Evolutionary conservation across 2,888 invertebrate genomes (phyloP).

Genomic region (Euzetes globulus): DNA sequence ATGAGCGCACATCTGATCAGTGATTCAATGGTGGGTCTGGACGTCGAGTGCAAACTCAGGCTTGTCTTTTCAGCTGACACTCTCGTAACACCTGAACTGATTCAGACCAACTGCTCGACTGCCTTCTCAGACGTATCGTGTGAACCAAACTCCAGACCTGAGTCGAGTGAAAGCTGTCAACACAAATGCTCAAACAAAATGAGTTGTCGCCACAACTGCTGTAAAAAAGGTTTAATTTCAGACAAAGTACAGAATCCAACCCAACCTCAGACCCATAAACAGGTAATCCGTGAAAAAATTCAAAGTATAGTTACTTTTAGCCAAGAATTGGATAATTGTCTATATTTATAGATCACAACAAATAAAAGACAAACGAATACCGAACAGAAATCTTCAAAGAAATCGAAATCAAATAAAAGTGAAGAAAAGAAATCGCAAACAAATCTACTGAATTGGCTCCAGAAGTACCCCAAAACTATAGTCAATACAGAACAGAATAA

Average conservation of each 20-base stretch:
- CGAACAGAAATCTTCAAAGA: neutral
- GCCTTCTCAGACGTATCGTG: constrained; percentile 22
- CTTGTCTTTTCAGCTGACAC: neutral
- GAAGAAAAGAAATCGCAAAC: neutral
- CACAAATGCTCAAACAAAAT: constrained; percentile 12
- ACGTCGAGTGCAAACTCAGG: constrained; percentile 12
- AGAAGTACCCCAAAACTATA: too few relatives aligned
- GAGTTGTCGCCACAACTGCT: neutral
- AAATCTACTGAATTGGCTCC: neutral
- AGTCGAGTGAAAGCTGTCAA: constrained; percentile 6
- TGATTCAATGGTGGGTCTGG: constrained; percentile 28
- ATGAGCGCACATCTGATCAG: constrained; percentile 6
- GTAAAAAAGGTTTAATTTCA: constrained; percentile 17
- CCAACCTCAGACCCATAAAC: neutral
- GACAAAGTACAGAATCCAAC: neutral
- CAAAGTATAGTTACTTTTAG: too few relatives aligned
- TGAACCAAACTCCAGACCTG: neutral
- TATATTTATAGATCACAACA: too few relatives aligned
- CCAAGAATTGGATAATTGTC: too few relatives aligned
- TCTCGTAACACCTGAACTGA: neutral
- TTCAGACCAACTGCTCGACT: neutral
- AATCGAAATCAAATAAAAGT: neutral
- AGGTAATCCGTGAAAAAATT: neutral
- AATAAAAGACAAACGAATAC: neutral
- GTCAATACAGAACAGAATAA: neutral